A percentile compares a stretch with the other conserved stretches of the same genome.
These are phyloP conservation scores for Hemitrygon akajei DNA, from an alignment of 2,797 vertebrate genomes.

Conservation along the genomic window DNA sequence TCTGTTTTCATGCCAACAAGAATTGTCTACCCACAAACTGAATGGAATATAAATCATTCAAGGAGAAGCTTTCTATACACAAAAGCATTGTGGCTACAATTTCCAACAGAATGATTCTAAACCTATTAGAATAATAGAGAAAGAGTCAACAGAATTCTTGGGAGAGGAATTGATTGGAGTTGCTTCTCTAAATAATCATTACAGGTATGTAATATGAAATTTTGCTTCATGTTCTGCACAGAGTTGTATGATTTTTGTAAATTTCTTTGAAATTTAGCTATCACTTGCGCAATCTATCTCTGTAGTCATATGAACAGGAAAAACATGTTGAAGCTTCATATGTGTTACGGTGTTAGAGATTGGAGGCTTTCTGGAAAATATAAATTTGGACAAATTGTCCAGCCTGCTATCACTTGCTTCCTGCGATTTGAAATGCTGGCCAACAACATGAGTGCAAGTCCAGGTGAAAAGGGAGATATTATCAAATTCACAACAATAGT, in stretches of 20 bases:
- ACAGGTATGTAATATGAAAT: not conserved
- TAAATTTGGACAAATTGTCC: not conserved
- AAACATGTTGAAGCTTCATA: not conserved
- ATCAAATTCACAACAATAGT: not conserved
- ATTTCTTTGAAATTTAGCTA: not conserved
- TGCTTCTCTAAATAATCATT: not conserved
- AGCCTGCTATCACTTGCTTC: not conserved
- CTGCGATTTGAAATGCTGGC: not conserved
- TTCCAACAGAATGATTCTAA: not conserved
- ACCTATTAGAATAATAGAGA: not conserved
- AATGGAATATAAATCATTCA: not conserved
- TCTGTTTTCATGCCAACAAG: not conserved
- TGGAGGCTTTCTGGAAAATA: not conserved
- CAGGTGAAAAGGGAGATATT: not conserved
- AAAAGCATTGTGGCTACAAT: not conserved
- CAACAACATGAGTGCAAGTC: not conserved
- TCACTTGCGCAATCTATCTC: not conserved
- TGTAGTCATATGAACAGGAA: not conserved
- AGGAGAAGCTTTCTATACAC: not conserved
- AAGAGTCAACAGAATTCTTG: not conserved
- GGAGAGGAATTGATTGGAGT: not conserved
- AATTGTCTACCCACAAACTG: not conserved
- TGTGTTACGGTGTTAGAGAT: not conserved
- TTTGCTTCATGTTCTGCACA: not conserved
- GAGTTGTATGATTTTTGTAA: not conserved